Percentiles rank a stretch among this genome's conserved stretches.
Conservation (phyloP, 2,888 invertebrate species). For the Seladonia tumulorum region DNA sequence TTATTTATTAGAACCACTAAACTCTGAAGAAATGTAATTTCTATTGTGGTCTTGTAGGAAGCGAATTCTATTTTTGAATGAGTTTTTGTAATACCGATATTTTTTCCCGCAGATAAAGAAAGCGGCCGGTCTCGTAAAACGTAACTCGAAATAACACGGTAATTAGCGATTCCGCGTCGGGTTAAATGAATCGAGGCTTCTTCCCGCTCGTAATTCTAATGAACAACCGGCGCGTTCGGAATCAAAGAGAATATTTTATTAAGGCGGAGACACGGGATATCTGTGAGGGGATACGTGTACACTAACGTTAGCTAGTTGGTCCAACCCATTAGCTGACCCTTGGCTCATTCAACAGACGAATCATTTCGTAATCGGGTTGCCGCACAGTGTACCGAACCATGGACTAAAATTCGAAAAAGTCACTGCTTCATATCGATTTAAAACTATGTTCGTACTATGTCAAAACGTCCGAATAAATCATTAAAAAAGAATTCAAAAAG, state of each 20-base stretch:
- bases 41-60: no score
- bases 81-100: no score
- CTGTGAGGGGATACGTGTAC: constrained; percentile 23
- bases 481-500: no score
- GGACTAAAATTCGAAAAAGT: no score
- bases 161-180: background rate
- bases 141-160: background rate
- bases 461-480: no score
- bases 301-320: constrained; percentile 40
- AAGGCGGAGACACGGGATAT: constrained; percentile 25
- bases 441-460: no score
- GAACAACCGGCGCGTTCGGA: constrained; percentile 21
- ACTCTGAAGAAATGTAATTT: no score
- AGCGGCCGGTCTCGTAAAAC: no score
- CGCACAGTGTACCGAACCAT: no score
- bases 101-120: background rate
- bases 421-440: no score
- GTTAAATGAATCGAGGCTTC: constrained; percentile 20
- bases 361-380: constrained; percentile 9
- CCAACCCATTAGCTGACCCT: constrained; percentile 44
- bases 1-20: no score
- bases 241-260: constrained; percentile 77
- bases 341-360: constrained; percentile 14
- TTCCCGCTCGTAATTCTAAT: constrained; percentile 12
- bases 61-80: no score